phyloP scores from a whole-genome alignment of 2,888 invertebrate species.

The Itoplectis maculator region DNA sequence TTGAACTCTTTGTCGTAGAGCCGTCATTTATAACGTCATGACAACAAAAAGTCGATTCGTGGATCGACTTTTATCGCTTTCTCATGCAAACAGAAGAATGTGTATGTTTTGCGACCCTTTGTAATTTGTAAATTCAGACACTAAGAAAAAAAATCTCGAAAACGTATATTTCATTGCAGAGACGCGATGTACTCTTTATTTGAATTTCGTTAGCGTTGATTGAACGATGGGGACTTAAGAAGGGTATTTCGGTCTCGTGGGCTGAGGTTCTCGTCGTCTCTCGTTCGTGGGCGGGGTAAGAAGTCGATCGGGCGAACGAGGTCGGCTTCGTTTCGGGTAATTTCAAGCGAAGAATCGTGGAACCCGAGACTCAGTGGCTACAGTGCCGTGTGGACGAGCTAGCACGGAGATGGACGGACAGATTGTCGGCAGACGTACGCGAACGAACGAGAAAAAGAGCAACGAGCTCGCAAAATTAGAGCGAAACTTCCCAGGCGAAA shows the following conservation, averaged over 20 bases:
- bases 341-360: constrained; percentile 48
- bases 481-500: constrained; percentile 67
- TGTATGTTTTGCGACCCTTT: neutral
- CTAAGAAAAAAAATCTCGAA: neutral
- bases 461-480: constrained; percentile 66
- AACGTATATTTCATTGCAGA: neutral
- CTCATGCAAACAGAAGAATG: neutral
- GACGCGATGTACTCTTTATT: neutral
- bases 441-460: constrained; percentile 41
- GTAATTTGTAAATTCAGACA: neutral
- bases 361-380: constrained; percentile 45
- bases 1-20: neutral
- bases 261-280: constrained; percentile 16
- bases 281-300: constrained; percentile 26
- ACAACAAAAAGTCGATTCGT: too few species aligned
- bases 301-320: constrained; percentile 53
- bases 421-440: constrained; percentile 33
- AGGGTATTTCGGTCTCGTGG: constrained; percentile 35
- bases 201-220: constrained; percentile 54
- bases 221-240: constrained; percentile 31
- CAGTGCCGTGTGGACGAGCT: constrained; percentile 24
- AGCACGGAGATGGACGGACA: constrained; percentile 40
- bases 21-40: neutral
- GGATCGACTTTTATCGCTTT: neutral
- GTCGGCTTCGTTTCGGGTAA: constrained; percentile 55